Conservation (phyloP, 1,140 invertebrate genomes). For the Aphaenogaster rudis region DNA sequence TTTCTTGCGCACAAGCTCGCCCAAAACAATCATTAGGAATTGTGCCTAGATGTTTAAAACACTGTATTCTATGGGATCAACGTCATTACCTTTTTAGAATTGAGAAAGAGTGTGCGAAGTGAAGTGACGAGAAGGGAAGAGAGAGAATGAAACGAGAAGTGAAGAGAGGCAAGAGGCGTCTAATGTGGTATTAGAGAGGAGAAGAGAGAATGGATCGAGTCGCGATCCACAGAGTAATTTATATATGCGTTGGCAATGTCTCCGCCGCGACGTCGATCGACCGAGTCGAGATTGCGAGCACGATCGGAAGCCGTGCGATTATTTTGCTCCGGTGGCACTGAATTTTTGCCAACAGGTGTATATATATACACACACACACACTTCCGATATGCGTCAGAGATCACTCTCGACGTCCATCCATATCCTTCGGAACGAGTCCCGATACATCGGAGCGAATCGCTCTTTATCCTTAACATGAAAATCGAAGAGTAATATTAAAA, state of each 20-base stretch:
- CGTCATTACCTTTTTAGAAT: constrained; percentile 76
- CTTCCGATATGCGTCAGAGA: constrained; percentile 58
- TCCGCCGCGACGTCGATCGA: constrained; percentile 47
- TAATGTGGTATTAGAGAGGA: constrained; percentile 48
- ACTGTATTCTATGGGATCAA: constrained; percentile 84
- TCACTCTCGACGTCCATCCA: constrained; percentile 51
- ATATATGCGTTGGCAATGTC: constrained; percentile 47
- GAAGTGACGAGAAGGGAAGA: constrained; percentile 14
- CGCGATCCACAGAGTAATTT: constrained; percentile 50
- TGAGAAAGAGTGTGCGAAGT: constrained; percentile 50
- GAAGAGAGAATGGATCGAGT: constrained; percentile 39
- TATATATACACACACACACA: constrained; percentile 27
- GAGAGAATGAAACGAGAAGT: constrained; percentile 38
- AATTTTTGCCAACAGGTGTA: constrained; percentile 40
- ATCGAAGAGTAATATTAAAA: not conserved
- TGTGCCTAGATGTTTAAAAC: constrained; percentile 83
- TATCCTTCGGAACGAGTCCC: not conserved
- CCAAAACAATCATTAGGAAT: constrained; percentile 83
- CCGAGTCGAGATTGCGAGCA: constrained; percentile 55
- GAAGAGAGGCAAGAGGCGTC: constrained; percentile 27
- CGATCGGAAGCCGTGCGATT: constrained; percentile 58
- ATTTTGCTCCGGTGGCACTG: constrained; percentile 47
- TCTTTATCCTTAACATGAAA: constrained; percentile 8
- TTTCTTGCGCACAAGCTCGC: constrained; percentile 79
- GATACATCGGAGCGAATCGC: not conserved